A percentile compares a stretch with the other conserved stretches of the same genome.
phyloP scores from a whole-genome alignment of 2,888 invertebrate species.

The Caenorhabditis macrosperma region DNA sequence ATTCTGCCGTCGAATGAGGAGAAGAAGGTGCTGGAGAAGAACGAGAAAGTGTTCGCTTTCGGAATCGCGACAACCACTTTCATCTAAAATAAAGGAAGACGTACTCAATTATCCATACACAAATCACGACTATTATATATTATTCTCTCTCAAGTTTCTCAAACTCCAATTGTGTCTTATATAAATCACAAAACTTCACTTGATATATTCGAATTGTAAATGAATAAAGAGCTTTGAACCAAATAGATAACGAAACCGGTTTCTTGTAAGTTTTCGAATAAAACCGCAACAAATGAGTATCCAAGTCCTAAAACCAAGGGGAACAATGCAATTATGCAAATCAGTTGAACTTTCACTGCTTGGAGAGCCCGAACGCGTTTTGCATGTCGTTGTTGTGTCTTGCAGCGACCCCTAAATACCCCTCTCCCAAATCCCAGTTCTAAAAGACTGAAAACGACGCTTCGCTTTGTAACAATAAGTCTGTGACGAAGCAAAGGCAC shows the following conservation, averaged over 20 bases:
- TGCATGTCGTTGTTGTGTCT: constrained; percentile 33
- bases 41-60: constrained; percentile 20
- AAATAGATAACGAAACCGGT: too few species aligned
- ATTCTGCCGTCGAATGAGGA: constrained; percentile 21
- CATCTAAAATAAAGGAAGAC: too few species aligned
- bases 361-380: constrained; percentile 11
- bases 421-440: not conserved
- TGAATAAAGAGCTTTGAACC: too few species aligned
- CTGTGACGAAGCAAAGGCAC: constrained; percentile 8
- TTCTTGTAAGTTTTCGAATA: not conserved
- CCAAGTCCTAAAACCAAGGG: too few species aligned
- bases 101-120: too few species aligned
- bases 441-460: not conserved
- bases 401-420: not conserved
- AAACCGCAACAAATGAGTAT: not conserved
- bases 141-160: too few species aligned
- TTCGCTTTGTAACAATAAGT: constrained; percentile 7
- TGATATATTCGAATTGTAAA: too few species aligned
- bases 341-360: constrained; percentile 32
- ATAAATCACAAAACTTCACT: too few species aligned
- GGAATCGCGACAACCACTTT: not conserved
- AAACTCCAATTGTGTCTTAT: too few species aligned
- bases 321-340: constrained; percentile 21
- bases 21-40: constrained; percentile 1
- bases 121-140: too few species aligned